Base-by-base conservation (phyloP, 2,113 vertebrate species). In the Phylloscopus whistleri region DNA sequence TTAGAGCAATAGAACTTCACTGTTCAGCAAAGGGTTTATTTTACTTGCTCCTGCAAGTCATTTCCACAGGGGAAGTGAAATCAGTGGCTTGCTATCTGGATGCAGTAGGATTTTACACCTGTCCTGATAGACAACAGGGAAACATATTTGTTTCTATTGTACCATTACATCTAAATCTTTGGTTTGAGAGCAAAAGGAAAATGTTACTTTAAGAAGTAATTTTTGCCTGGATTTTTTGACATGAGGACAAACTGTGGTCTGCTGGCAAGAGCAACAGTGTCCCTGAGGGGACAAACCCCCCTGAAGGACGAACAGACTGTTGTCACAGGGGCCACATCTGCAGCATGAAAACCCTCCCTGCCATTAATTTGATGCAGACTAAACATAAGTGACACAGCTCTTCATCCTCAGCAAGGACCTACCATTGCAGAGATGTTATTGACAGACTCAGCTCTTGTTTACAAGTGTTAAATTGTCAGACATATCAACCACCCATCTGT, bases 391-490 rank as follows among this genome's bases (percentile, higher is more conserved):
- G 69, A 55, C 30, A 33, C 28, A 27, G 31, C 30, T 62, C 35
- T 62, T 39, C 52, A 73, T 74, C 23, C 52, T 56, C 52, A 56
- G 70, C 31, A 93, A 87, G 69, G 80, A 69, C 30, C 68, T 87
- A 55, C 56, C 33, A 23, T 53, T 72, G 53, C 58, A 63, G 75
- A 64, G 13, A 31, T 64, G 39, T 64, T 31, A 11, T 31, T 59
- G n/a, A 37, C 23, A 37, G n/a, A 26, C 20, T 22, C 62, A 64
- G 27, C 24, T 76, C 68, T 67, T 63, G 55, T 74, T 92, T 84
- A 89, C 83, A 84, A 52, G 39, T 83, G 39, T 87, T 91, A 88
- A 93, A 93, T 62, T 89, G 90, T 51, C 90, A 46, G 44, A 89
- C 49, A 83, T 86, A 84, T 90, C 82, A 70, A 68, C 37, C 63